These are phyloP conservation scores for Odontomachus brunneus DNA, from an alignment of 1,140 invertebrate genomes.

Conservation along the genomic window DNA sequence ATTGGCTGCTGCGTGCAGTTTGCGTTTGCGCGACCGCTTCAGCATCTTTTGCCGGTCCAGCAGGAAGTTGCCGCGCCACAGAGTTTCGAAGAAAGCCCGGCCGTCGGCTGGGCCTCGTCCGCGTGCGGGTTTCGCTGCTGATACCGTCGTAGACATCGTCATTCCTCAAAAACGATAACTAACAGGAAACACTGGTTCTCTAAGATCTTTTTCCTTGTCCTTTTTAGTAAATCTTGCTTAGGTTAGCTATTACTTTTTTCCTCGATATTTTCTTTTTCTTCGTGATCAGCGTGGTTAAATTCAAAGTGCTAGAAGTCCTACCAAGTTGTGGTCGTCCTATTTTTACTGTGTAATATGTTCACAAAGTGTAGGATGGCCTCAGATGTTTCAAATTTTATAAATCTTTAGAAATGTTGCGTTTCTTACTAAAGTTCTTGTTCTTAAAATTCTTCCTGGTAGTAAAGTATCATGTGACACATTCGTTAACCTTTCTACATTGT, in stretches of 20 bases:
- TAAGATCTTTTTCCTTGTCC: neutral
- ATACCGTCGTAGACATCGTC: constrained; percentile 76
- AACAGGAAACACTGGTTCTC: neutral
- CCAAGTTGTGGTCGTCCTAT: too few species aligned
- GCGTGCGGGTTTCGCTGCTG: constrained; percentile 75
- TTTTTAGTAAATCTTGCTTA: neutral
- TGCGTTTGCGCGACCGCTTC: constrained; percentile 80
- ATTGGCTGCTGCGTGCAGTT: constrained; percentile 71
- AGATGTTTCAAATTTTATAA: too few species aligned
- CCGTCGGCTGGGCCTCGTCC: constrained; percentile 83
- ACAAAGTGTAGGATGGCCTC: too few species aligned
- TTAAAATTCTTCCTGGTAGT: neutral
- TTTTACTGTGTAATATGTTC: too few species aligned
- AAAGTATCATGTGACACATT: neutral
- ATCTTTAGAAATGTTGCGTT: too few species aligned
- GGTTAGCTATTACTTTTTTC: too few species aligned
- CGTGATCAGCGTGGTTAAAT: too few species aligned
- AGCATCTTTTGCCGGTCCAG: constrained; percentile 80
- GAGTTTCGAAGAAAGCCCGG: constrained; percentile 81
- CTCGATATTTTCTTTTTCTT: too few species aligned
- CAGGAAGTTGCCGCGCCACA: constrained; percentile 81
- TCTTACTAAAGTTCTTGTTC: too few species aligned
- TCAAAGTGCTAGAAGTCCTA: neutral
- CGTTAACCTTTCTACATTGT: neutral
- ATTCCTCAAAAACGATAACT: constrained; percentile 57